Evolutionary conservation across 2,113 vertebrate species (phyloP), one percentile per base, ranked within the genome.

Genomic region (Siniperca chuatsi): DNA sequence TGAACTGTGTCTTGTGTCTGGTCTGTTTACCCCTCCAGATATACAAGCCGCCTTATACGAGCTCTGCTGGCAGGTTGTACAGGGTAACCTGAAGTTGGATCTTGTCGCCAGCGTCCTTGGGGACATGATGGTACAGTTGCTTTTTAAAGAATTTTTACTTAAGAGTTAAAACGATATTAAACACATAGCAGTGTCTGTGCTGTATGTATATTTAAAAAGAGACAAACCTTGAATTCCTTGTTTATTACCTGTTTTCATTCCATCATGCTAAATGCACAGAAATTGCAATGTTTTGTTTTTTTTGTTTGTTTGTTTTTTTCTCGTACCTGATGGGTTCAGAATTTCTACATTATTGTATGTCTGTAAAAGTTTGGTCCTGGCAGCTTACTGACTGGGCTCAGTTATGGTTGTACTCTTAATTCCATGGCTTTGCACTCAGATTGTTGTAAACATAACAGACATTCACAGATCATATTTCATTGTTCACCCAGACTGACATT

Each of bases 81-180:
- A 97, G 91, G 98, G 98, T 85, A 97, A 96, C 93, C 92, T 99
- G 82, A 99, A 99, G 94, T 95, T 97, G 88, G 98, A 99, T 81
- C 97, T 98, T 88, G 97, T 97, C 33, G 95, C 96, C 81, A 96
- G 92, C 81, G 96, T 97, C 91, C 97, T 99, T 75, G 95, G 91
- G 72, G 98, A 99, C 90, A 95, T 98, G 92, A 98, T 97, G 96
- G 98, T 99, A 97, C 90, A 94, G 93, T 75, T 84, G 60, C 23
- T 71, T 82, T 61, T 62, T 33, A 44, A 35, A 46, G 23, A 68
- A 1, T 33, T 78, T 18, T 70, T 68, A 12, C n/a, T 57, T 50
- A n/a, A 29, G 1, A 1, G 21, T 42, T 48, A 70, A 75, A 66
- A 52, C 37, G 8, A 25, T 37, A n/a, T 58, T n/a, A 50, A 21